Base-by-base conservation (phyloP, 2,888 invertebrate species). In the Anodontia alba region DNA sequence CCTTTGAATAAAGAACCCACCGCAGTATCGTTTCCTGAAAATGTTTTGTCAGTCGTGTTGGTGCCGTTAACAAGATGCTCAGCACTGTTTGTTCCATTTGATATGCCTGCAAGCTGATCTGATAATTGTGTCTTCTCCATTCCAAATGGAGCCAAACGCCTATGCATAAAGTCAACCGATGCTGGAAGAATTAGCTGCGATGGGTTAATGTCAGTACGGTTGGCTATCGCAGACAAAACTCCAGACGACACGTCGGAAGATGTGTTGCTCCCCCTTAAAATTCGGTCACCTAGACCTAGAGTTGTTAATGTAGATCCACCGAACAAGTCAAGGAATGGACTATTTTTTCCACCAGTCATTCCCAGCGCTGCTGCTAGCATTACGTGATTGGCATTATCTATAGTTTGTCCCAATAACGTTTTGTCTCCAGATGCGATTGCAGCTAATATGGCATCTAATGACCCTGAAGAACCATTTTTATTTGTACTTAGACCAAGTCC, bases 1-100 rank as follows among this genome's bases (percentile, higher is more conserved):
- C 62, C 49, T 10, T 36, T 38, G 42, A 77, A 51, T 2, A 49
- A 0, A 12, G 26, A 70, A 67, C 72, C 75, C 15, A 69, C 67
- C 0, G 74, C 42, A 66, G 73, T 70, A 38, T 38, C 12, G 12
- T 8, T 38, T 38, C 38, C 38, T n/a, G n/a, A n/a, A n/a, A n/a
- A n/a, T 38, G 38, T 38, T 38, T 8, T 12, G 12, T 8, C 12
- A 12, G 5, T 38, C 7, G 8, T 46, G 5, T 20, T 46, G 46
- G 46, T 46, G 46, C 46, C 20, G 15, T 20, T 46, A 20, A 17
- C 46, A 46, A 17, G 46, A 15, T 46, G 2, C 46, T 3, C 2
- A 15, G 20, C 46, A 12, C 3, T 12, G 15, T 46, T 46, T 46
- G 38, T 38, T 38, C 38, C 38, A 38, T 38, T 38, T 8, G 38